Conservation (phyloP, 2,797 vertebrate species). For the Rhodeus uyekii region DNA sequence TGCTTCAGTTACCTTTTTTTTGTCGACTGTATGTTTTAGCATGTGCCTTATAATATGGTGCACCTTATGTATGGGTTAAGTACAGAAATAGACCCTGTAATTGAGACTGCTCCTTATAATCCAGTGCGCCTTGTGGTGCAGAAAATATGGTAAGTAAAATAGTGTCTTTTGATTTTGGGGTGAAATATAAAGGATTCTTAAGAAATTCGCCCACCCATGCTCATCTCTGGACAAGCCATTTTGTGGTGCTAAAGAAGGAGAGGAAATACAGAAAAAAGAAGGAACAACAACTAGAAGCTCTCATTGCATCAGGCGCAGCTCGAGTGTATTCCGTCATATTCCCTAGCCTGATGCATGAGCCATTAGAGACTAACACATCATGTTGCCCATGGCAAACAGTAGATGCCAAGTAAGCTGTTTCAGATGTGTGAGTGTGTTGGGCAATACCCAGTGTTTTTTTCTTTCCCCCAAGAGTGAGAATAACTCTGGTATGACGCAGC, state of each 20-base stretch:
- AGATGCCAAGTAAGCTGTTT: constrained; percentile 23
- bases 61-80: no score
- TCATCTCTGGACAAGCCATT: neutral
- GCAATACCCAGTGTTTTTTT: constrained; percentile 53
- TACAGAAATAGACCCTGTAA: no score
- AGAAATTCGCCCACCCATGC: neutral
- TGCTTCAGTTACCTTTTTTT: no score
- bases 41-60: no score
- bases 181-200: neutral
- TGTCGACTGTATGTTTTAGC: no score
- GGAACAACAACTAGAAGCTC: neutral
- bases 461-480: constrained; percentile 40
- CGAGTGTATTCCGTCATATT: constrained; percentile 10
- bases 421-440: constrained; percentile 45
- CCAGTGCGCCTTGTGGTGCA: no score
- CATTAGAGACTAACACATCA: constrained; percentile 58
- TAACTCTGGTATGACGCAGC: constrained; percentile 54
- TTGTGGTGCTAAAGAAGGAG: constrained; percentile 10
- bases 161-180: neutral
- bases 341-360: constrained; percentile 55
- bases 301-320: constrained; percentile 33
- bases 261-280: neutral
- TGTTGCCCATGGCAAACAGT: constrained; percentile 26
- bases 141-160: no score
- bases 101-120: no score